Evolutionary conservation across 2,888 invertebrate species (phyloP), one percentile per base, ranked within the genome.

Genomic region (Lepetodrilus schrolli): DNA sequence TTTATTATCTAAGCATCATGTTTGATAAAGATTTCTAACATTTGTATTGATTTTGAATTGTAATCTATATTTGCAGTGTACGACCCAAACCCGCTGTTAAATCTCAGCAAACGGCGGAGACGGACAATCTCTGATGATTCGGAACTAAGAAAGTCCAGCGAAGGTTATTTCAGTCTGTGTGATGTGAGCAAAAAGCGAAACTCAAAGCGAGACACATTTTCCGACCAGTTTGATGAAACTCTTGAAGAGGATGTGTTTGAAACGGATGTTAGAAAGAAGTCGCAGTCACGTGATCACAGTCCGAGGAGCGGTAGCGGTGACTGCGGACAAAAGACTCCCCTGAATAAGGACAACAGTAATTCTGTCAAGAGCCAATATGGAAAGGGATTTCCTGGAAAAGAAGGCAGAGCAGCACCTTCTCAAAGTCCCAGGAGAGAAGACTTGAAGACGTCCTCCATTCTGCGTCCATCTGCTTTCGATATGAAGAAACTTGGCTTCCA

Each of bases 81-180:
- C 86, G 95, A 96, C 90, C 94, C 94, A 1, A 95, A 96, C 90
- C 95, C 96, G 3, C 90, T 96, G 20, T 92, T 94, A 82, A 94
- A 94, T 5, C 90, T 95, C 75, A 94, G 94, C 36, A 95, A 95
- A 89, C 92, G 95, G 81, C 93, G 95, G 87, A 92, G 95, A 79
- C 93, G 95, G 76, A 93, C 94, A 2, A 82, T 79, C 1, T 86
- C 88, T 1, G 88, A 87, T 47, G 82, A 81, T 30, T 43, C 43
- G 1, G 73, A 74, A 20, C 49, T 75, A n/a, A 30, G 71, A 4
- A 49, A 66, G 69, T 47, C 68, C 13, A 51, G 69, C 10, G 66
- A 71, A 20, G 37, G 66, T 13, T 69, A 66, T 38, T 48, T 72
- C 70, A 66, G 58, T 34, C 17, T 71, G n/a, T 65, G 47, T 7